Percentiles rank a stretch among this genome's conserved stretches.
These are phyloP conservation scores for Spicauda simplicius DNA, from an alignment of 2,888 invertebrate genomes.

Conservation along the genomic window DNA sequence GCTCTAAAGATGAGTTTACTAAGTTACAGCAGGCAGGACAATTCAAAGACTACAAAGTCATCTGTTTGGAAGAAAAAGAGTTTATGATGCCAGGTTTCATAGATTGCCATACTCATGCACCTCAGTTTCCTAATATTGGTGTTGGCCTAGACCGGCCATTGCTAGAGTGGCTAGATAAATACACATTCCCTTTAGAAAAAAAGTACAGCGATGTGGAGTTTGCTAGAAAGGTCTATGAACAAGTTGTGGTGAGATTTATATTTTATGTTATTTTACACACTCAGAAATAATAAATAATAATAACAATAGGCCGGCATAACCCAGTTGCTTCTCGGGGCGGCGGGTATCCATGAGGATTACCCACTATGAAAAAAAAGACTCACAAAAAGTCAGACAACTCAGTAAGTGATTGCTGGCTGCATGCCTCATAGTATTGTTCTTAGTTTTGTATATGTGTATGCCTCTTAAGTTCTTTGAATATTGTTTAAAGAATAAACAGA, in stretches of 20 bases:
- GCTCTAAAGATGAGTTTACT: constrained; percentile 54
- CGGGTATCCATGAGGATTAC: too few species aligned
- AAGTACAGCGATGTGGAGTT: constrained; percentile 88
- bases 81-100: constrained; percentile 95
- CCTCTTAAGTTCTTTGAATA: too few species aligned
- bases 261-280: too few species aligned
- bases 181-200: constrained; percentile 94
- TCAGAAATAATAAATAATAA: too few species aligned
- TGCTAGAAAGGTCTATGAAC: constrained; percentile 88
- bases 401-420: too few species aligned
- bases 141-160: constrained; percentile 92
- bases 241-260: constrained; percentile 90
- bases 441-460: too few species aligned
- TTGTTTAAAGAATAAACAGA: too few species aligned
- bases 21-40: constrained; percentile 45
- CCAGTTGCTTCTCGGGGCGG: too few species aligned
- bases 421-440: too few species aligned
- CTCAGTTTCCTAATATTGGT: constrained; percentile 94
- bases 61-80: constrained; percentile 71
- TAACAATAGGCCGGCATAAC: too few species aligned
- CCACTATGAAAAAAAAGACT: too few species aligned
- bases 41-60: constrained; percentile 52
- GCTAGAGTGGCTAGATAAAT: constrained; percentile 93
- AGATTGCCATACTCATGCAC: constrained; percentile 96
- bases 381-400: too few species aligned